Percentiles rank a stretch among this genome's conserved stretches.
Evolutionary conservation across 2,113 vertebrate species (phyloP).

Genomic region (Chascanopsetta lugubris): DNA sequence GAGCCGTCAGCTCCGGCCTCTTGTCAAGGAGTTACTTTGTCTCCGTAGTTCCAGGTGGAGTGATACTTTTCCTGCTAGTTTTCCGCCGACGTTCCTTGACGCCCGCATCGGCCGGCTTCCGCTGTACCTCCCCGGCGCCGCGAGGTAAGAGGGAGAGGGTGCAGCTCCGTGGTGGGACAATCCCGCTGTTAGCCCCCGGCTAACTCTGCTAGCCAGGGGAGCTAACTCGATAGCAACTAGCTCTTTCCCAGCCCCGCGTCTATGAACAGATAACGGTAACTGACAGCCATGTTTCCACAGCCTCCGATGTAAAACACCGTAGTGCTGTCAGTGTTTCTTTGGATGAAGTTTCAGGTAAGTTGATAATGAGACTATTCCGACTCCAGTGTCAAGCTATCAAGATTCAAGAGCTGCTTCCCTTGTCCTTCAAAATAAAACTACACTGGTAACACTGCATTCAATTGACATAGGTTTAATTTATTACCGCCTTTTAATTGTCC

Average conservation of each 20-base stretch:
- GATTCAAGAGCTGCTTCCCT: not conserved
- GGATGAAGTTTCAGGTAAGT: constrained; percentile 57
- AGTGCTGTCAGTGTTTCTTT: not conserved
- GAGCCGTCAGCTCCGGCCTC: constrained; percentile 1
- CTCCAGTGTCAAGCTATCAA: not conserved
- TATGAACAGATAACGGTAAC: not conserved
- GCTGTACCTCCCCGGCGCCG: constrained; percentile 55
- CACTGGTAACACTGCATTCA: no score
- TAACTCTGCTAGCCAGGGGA: constrained; percentile 49
- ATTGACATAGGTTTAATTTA: no score
- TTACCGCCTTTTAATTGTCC: no score
- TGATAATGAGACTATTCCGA: constrained; percentile 26
- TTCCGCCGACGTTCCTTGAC: constrained; percentile 17
- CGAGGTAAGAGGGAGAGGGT: constrained; percentile 68
- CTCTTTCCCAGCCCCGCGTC: not conserved
- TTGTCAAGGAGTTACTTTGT: constrained; percentile 6
- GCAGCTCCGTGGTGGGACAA: constrained; percentile 56
- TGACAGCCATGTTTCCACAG: not conserved
- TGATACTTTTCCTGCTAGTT: constrained; percentile 18
- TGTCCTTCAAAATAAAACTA: constrained; percentile 52
- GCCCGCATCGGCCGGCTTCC: constrained; percentile 62
- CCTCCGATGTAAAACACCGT: not conserved
- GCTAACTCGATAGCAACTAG: constrained; percentile 41
- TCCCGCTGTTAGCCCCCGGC: constrained; percentile 51
- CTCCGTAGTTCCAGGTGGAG: not conserved